Percentiles rank a stretch among this genome's conserved stretches.
Conservation (phyloP, 2,797 vertebrate species). For the Oreochromis mossambicus region DNA sequence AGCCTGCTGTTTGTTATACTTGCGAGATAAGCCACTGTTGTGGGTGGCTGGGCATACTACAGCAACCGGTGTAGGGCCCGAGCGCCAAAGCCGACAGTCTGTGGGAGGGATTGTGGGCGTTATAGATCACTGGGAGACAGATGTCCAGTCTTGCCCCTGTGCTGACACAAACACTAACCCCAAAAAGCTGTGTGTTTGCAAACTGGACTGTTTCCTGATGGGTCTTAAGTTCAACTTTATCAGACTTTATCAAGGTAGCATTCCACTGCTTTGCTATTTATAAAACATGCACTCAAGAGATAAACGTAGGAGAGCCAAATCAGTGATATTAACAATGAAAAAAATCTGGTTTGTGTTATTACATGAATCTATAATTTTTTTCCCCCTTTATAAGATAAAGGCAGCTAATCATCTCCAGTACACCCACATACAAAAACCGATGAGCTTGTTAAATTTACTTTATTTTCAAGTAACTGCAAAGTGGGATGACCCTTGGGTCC, state of each 20-base stretch:
- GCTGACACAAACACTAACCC: slow-evolving; percentile 51
- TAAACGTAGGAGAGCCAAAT: background rate
- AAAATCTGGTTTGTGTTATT: background rate
- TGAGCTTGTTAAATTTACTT: background rate
- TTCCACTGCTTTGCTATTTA: slow-evolving; percentile 29
- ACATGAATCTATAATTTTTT: background rate
- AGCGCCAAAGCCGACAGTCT: slow-evolving; percentile 65
- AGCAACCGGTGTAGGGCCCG: slow-evolving; percentile 51
- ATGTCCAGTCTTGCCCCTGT: slow-evolving; percentile 65
- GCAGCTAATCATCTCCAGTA: background rate
- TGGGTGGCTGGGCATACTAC: slow-evolving; percentile 53
- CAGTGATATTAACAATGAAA: background rate
- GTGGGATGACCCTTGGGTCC: background rate
- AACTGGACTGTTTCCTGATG: slow-evolving; percentile 51
- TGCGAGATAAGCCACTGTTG: slow-evolving; percentile 63
- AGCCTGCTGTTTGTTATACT: slow-evolving; percentile 59
- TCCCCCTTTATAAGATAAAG: background rate
- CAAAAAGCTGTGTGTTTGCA: slow-evolving; percentile 46
- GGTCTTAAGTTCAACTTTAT: slow-evolving; percentile 54
- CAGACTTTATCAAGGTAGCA: slow-evolving; percentile 24
- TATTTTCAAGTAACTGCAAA: background rate
- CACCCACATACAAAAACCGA: background rate
- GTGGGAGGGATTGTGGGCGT: slow-evolving; percentile 64
- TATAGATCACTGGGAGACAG: slow-evolving; percentile 64
- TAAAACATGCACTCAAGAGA: slow-evolving; percentile 8